These are phyloP conservation scores for Sphenodon punctatus DNA, from an alignment of 2,797 vertebrate genomes.

Conservation along the genomic window DNA sequence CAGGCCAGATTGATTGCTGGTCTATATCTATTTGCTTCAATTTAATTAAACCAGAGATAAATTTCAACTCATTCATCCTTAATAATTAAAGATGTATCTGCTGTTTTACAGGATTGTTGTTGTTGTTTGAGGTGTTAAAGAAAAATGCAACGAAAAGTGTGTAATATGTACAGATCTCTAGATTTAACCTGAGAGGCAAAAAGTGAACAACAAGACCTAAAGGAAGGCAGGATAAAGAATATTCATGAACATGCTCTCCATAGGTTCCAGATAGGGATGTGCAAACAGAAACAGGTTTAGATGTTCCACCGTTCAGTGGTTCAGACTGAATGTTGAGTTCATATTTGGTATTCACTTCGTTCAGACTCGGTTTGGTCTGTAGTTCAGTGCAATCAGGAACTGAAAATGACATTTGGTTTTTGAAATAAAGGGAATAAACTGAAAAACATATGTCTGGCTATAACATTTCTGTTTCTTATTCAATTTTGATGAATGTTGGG, in stretches of 20 bases:
- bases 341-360: too few relatives aligned
- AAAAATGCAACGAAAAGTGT: background rate
- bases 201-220: background rate
- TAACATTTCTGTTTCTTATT: too few relatives aligned
- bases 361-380: too few relatives aligned
- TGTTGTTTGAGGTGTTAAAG: background rate
- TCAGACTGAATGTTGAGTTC: too few relatives aligned
- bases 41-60: background rate
- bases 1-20: background rate
- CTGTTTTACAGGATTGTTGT: background rate
- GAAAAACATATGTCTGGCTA: too few relatives aligned
- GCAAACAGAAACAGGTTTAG: too few relatives aligned
- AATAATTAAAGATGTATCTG: background rate
- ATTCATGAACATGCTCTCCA: background rate
- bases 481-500: too few relatives aligned
- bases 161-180: background rate
- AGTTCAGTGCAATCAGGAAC: too few relatives aligned
- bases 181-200: background rate
- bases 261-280: too few relatives aligned
- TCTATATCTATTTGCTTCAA: background rate
- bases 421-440: too few relatives aligned
- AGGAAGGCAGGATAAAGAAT: background rate
- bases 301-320: too few relatives aligned
- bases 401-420: too few relatives aligned
- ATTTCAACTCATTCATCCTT: background rate